Percentiles rank a stretch among this genome's conserved stretches.
phyloP scores from a whole-genome alignment of 2,797 vertebrate genomes.

The Dipus sagitta region DNA sequence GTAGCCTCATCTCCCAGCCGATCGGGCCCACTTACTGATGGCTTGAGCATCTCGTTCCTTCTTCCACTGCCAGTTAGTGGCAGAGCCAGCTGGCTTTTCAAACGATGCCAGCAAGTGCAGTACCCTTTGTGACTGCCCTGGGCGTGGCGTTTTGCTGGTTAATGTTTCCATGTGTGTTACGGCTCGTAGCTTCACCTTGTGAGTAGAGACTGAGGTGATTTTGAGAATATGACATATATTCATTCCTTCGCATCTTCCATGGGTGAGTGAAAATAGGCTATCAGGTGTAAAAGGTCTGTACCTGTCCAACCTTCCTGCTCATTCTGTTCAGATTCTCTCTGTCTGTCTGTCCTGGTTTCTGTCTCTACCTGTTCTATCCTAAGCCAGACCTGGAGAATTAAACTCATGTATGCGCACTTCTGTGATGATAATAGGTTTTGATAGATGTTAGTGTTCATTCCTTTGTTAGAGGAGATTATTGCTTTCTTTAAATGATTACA shows the following conservation, averaged over 20 bases:
- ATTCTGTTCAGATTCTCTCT: not conserved
- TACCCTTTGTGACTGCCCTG: not conserved
- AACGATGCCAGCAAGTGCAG: not conserved
- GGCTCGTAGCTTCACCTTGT: not conserved
- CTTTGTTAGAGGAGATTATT: not conserved
- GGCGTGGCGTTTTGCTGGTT: not conserved
- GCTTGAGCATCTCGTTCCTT: not conserved
- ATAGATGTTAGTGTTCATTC: not conserved
- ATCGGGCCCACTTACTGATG: not conserved
- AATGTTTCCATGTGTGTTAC: not conserved
- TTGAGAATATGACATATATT: not conserved
- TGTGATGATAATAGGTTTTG: not conserved
- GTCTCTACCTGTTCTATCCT: not conserved
- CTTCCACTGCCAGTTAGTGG: not conserved
- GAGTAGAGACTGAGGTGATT: not conserved
- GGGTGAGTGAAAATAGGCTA: not conserved
- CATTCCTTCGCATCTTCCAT: not conserved
- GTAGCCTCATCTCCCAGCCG: not conserved
- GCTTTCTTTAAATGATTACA: constrained; percentile 3
- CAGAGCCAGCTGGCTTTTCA: not conserved
- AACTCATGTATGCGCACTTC: not conserved
- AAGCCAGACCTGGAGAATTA: not conserved
- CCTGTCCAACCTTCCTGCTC: not conserved
- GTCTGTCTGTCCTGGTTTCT: not conserved
- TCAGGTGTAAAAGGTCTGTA: not conserved